Conservation (phyloP, 2,888 invertebrate genomes). For the Sinopyrophorus schimmeli region DNA sequence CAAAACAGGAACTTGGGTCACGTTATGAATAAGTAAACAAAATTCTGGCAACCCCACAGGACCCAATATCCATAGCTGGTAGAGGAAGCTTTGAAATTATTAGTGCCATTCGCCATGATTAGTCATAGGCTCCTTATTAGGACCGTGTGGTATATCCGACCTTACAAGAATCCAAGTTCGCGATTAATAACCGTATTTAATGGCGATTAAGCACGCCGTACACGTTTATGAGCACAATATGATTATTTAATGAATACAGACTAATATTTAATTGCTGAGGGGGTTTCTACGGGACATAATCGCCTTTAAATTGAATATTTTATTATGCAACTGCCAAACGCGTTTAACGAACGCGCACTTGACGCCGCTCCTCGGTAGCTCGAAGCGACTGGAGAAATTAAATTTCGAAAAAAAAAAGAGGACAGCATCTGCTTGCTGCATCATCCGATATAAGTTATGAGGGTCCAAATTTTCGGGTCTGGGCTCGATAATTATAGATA, state of each 20-base stretch:
- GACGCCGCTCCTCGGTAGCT: not conserved
- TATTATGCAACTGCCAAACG: slow-evolving; percentile 9
- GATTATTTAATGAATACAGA: slow-evolving; percentile 17
- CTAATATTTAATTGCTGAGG: slow-evolving; percentile 16
- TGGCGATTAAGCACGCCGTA: slow-evolving; percentile 4
- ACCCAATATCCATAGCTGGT: no score
- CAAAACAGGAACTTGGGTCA: no score
- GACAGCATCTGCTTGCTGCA: slow-evolving; percentile 16
- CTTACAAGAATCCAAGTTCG: slow-evolving; percentile 3
- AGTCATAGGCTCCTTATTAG: no score
- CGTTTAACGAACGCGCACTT: not conserved
- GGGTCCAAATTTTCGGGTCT: slow-evolving; percentile 8
- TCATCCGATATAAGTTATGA: slow-evolving; percentile 11
- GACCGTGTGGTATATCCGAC: no score
- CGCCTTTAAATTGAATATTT: slow-evolving; percentile 15
- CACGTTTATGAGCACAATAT: slow-evolving; percentile 10
- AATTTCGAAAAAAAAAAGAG: slow-evolving; percentile 1
- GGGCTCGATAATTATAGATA: slow-evolving; percentile 19
- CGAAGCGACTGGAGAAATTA: not conserved
- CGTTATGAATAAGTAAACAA: no score
- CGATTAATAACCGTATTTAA: slow-evolving; percentile 14
- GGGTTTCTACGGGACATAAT: slow-evolving; percentile 5
- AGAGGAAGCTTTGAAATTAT: no score
- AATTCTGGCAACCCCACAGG: no score
- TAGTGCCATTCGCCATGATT: no score